Percentiles rank a stretch among this genome's conserved stretches.
Conservation (phyloP, 2,888 invertebrate genomes). For the Dicycla oo region DNA sequence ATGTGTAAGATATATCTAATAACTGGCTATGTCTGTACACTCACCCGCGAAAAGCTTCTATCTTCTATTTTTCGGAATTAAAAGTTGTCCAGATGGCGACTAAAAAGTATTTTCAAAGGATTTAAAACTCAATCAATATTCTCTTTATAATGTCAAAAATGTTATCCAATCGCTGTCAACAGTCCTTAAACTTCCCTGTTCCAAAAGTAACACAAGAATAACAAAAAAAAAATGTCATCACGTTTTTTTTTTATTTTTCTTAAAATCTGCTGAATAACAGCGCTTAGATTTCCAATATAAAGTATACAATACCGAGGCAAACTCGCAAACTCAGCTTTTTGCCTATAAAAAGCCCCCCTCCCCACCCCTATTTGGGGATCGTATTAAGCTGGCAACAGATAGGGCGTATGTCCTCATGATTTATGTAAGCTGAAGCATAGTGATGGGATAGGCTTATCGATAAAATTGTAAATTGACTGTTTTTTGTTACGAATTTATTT, state of each 20-base stretch:
- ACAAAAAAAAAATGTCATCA: constrained; percentile 47
- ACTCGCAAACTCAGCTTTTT: constrained; percentile 67
- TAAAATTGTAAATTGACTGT: constrained; percentile 42
- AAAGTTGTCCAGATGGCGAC: too few relatives aligned
- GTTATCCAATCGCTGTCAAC: constrained; percentile 11
- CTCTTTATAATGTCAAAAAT: background rate
- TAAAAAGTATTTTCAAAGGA: too few relatives aligned
- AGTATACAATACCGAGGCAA: constrained; percentile 62
- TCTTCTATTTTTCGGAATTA: too few relatives aligned
- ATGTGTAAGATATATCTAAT: too few relatives aligned
- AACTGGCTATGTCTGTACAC: too few relatives aligned
- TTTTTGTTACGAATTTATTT: constrained; percentile 45
- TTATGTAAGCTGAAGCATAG: constrained; percentile 83
- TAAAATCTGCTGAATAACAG: constrained; percentile 62
- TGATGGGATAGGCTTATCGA: constrained; percentile 71
- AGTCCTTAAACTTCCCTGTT: constrained; percentile 5
- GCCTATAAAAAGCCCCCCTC: constrained; percentile 72
- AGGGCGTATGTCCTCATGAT: constrained; percentile 89
- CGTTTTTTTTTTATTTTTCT: constrained; percentile 46
- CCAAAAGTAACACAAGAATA: background rate
- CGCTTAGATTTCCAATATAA: constrained; percentile 60
- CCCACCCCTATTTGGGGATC: constrained; percentile 79
- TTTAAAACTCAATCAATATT: constrained; percentile 2
- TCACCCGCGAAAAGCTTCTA: too few relatives aligned
- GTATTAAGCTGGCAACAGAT: constrained; percentile 90